These are phyloP conservation scores for Enteromius paludinosus DNA, from an alignment of 2,797 vertebrate genomes.

Conservation along the genomic window DNA sequence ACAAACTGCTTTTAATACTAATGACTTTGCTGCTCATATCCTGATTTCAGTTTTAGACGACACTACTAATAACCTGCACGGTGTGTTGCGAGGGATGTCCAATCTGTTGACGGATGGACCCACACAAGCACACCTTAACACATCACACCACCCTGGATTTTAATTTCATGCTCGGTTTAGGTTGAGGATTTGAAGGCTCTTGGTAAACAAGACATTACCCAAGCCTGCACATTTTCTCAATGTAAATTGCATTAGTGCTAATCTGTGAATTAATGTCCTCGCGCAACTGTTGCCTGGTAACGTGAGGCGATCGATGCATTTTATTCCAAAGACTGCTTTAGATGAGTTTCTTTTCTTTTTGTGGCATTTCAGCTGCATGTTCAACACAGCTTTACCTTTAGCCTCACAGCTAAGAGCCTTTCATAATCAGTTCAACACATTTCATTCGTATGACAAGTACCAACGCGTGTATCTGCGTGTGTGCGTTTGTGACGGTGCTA, in stretches of 20 bases:
- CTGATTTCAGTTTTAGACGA: constrained; percentile 37
- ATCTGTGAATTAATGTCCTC: constrained; percentile 41
- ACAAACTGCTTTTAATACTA: constrained; percentile 73
- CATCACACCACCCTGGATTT: constrained; percentile 28
- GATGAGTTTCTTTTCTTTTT: constrained; percentile 49
- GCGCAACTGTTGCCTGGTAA: constrained; percentile 28
- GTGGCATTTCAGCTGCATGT: constrained; percentile 24
- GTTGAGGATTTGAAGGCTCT: constrained; percentile 21
- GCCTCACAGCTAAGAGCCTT: constrained; percentile 58
- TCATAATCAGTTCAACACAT: constrained; percentile 3
- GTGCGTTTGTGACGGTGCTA: background rate
- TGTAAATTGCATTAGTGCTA: constrained; percentile 26
- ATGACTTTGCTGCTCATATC: constrained; percentile 50
- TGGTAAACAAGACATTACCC: constrained; percentile 20
- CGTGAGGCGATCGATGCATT: constrained; percentile 64
- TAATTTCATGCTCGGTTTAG: constrained; percentile 37
- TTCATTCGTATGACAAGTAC: background rate
- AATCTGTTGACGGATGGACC: constrained; percentile 60
- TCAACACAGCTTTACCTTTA: constrained; percentile 76
- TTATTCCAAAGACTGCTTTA: constrained; percentile 79
- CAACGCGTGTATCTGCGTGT: constrained; percentile 13
- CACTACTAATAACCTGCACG: constrained; percentile 62
- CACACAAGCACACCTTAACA: constrained; percentile 45
- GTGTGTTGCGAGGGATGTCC: constrained; percentile 37
- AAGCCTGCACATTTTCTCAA: constrained; percentile 13